Conservation (phyloP, 2,888 invertebrate species). For the Ophraella communa region DNA sequence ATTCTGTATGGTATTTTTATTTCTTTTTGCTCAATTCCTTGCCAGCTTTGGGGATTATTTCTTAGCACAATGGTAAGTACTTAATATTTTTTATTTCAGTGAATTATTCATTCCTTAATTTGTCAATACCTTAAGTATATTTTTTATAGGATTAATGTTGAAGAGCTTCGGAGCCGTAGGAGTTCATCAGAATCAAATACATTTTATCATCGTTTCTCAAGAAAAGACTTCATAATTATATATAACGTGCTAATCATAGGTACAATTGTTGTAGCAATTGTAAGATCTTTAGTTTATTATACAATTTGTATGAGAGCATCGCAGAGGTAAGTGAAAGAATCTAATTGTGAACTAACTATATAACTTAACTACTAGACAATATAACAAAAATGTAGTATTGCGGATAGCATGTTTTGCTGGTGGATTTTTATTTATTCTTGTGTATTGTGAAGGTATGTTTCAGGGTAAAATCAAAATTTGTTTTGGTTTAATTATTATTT, state of each 20-base stretch:
- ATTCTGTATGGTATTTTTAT: conserved; percentile 61
- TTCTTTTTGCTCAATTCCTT: conserved; percentile 62
- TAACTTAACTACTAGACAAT: too few species aligned
- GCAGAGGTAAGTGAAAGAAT: conserved; percentile 48
- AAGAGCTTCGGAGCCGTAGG: conserved; percentile 40
- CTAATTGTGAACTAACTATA: conserved; percentile 61
- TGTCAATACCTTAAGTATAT: too few species aligned
- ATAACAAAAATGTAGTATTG: too few species aligned
- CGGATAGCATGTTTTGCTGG: too few species aligned
- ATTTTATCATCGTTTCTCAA: conserved; percentile 40
- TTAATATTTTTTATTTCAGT: neutral
- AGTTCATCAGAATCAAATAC: conserved; percentile 34
- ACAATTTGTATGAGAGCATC: conserved; percentile 70
- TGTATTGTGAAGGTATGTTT: too few species aligned
- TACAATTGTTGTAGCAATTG: conserved; percentile 58
- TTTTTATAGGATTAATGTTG: conserved; percentile 48
- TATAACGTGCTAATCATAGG: conserved; percentile 57
- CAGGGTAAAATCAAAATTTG: too few species aligned
- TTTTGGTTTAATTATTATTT: too few species aligned
- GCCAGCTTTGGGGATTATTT: conserved; percentile 57
- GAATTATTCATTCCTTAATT: neutral
- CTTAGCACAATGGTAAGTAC: conserved; percentile 50
- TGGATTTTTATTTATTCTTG: too few species aligned
- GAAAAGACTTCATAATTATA: conserved; percentile 55
- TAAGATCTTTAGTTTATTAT: conserved; percentile 64